Evolutionary conservation across 1,140 invertebrate species (phyloP), one percentile per base, ranked within the genome.

Genomic region (Caenorhabditis briggsae): DNA sequence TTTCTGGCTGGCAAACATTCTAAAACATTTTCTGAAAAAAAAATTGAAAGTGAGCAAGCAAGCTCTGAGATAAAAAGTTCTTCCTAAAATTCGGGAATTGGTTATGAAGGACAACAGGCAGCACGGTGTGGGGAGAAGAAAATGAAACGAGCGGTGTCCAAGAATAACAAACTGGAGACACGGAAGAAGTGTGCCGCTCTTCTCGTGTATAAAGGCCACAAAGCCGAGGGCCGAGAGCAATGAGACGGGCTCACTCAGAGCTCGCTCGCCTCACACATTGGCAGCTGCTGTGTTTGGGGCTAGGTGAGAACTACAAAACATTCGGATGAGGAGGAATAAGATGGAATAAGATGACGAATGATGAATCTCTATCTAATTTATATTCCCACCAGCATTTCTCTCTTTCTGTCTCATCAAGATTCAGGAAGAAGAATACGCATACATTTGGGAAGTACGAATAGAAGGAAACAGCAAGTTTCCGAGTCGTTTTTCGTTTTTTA

Each of bases 131-230:
- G 33, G 33, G 18, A 58, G 56, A 58, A 58, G 9, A 14, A 64
- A 46, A 70, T 70, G 41, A 70, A 46, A 46, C 43, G 64, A 70
- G 33, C 64, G 41, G 41, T 70, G 33, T 70, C 41, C 64, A 33
- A 33, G 41, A 70, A 70, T 70, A 70, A 46, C 33, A 70, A 70
- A 70, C 41, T 46, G 64, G 59, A 33, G 25, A 70, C 41, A 46
- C 41, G 64, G n/a, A 78, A 78, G 46, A 78, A 78, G 70, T 20
- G n/a, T 53, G n/a, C 3, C 33, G 33, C 33, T 33, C 33, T 33
- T 33, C 33, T 33, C 33, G 70, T 20, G 12, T 78, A 78, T 78
- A 78, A 78, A 78, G n/a, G 46, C 46, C 70, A 78, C 70, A 50
- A 43, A 48, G 46, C 5, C 70, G 43, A 33, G 33, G 33, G 33